A percentile compares a stretch with the other conserved stretches of the same genome.
Evolutionary conservation across 2,113 vertebrate species (phyloP).

Genomic region (Cervus canadensis): DNA sequence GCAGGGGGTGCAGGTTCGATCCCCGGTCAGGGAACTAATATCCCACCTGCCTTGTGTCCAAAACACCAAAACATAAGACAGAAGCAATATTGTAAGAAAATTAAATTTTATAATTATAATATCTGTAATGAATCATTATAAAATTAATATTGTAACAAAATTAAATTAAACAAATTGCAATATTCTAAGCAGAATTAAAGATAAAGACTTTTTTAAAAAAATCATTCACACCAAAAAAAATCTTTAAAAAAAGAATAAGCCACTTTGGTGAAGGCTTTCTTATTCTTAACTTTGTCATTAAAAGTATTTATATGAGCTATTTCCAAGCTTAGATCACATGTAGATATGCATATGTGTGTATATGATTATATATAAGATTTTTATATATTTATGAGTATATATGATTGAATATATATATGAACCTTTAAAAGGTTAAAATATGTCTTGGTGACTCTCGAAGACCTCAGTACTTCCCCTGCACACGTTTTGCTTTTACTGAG

Average conservation of each 20-base stretch:
- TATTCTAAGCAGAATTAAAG: not conserved
- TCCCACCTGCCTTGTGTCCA: not conserved
- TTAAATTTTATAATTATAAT: not conserved
- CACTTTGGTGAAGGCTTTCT: conserved; percentile 72
- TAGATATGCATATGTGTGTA: not conserved
- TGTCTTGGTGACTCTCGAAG: conserved; percentile 56
- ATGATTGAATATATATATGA: not conserved
- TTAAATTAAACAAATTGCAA: not conserved
- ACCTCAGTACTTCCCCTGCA: not conserved
- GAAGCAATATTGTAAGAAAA: not conserved
- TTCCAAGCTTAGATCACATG: conserved; percentile 54
- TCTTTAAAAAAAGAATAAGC: conserved; percentile 67
- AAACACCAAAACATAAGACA: not conserved
- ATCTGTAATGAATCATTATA: not conserved
- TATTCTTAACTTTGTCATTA: conserved; percentile 73
- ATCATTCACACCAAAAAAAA: not conserved
- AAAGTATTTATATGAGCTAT: conserved; percentile 69
- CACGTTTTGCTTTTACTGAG: not conserved
- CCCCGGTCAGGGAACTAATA: not conserved
- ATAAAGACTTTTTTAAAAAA: not conserved
- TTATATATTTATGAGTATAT: not conserved
- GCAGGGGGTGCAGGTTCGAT: not conserved
- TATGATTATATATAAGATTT: not conserved
- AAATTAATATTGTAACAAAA: not conserved
- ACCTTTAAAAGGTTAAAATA: conserved; percentile 28